Base-by-base conservation (phyloP, 2,797 vertebrate species). In the Gobionotothen gibberifrons region DNA sequence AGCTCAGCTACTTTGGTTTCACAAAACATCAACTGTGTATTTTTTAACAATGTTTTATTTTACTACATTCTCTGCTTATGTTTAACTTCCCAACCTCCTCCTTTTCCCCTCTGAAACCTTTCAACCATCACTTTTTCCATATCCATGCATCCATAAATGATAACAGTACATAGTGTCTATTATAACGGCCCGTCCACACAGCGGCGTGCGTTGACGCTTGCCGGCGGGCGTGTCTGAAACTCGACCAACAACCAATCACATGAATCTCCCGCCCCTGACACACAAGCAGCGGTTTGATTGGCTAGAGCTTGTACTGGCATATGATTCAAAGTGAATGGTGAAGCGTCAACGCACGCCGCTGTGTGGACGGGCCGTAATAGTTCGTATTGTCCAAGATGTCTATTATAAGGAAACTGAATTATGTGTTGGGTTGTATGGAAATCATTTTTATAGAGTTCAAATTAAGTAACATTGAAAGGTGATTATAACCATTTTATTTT, bases 1-100 rank as follows among this genome's bases (percentile, higher is more conserved):
- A 14, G 9, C 46, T 64, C 15, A 75, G 62, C 69, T 66, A 36
- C 52, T 78, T 75, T 69, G 59, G 49, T 76, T 72, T 74, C 66
- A 56, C 26, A 55, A 15, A 29, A 21, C 17, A 60, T 72, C 11
- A 57, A 6, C 26, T 47, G 21, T 36, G 26, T 58, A 79, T 67
- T 36, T 74, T 22, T 36, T 9, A 51, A 64, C 9, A 67, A 3
- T 10, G n/a, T 11, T 57, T 70, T 46, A 21, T 7, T 2, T 54
- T 6, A 52, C 52, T 46, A 29, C 3, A 2, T 53, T 22, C 9
- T 16, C 54, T 32, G 5, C 16, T 43, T 2, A 17, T 7, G 26
- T 56, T 60, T 43, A 29, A 53, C 22, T 21, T 4, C 36, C 43
- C 14, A 70, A 13, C 14, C 4, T 19, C 32, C 5, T 42, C 26